Conservation (phyloP, 2,797 vertebrate genomes). For the Craterocephalus amniculus region DNA sequence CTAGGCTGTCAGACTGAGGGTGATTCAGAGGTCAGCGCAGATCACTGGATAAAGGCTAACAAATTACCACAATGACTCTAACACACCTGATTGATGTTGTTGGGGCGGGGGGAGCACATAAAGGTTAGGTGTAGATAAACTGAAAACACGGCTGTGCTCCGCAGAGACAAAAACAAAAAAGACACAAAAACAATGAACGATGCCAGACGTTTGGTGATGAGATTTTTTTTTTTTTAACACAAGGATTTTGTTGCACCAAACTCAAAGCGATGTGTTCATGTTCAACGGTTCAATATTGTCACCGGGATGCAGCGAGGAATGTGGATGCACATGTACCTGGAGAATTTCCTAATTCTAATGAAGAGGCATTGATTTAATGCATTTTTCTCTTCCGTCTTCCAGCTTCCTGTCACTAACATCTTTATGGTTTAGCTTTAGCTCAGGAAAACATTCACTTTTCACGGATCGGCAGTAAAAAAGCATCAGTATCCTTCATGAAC, state of each 20-base stretch:
- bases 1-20: conserved; percentile 44
- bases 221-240: neutral
- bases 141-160: conserved; percentile 10
- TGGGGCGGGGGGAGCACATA: conserved; percentile 32
- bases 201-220: neutral
- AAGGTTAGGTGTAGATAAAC: conserved; percentile 51
- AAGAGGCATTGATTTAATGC: conserved; percentile 21
- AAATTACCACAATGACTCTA: conserved; percentile 67
- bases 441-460: conserved; percentile 33
- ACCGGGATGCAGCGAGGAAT: neutral
- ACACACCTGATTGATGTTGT: conserved; percentile 71
- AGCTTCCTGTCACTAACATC: neutral
- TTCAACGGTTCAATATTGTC: neutral
- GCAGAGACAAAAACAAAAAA: neutral
- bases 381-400: conserved; percentile 4
- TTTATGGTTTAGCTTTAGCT: conserved; percentile 13
- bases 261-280: neutral
- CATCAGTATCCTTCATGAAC: conserved; percentile 43
- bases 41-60: conserved; percentile 78
- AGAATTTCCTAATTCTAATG: neutral
- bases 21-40: conserved; percentile 63
- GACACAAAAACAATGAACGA: neutral
- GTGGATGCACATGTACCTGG: neutral
- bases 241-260: neutral
- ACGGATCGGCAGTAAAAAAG: conserved; percentile 37